A percentile compares a stretch with the other conserved stretches of the same genome.
Conservation (phyloP, 2,797 vertebrate genomes). For the Girardinus metallicus region DNA sequence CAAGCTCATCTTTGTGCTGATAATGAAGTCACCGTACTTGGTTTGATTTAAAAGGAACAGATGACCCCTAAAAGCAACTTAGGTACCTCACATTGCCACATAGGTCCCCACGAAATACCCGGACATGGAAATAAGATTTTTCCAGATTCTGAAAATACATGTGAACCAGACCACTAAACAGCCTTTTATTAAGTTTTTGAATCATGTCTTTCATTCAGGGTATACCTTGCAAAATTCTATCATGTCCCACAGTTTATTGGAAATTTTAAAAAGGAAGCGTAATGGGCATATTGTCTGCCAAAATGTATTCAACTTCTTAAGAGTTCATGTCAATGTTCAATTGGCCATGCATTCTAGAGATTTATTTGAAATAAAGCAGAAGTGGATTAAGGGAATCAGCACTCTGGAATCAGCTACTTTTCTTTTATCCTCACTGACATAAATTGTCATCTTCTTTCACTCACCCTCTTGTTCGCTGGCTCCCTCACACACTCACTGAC, state of each 20-base stretch:
- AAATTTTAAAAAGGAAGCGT: background rate
- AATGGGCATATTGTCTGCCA: background rate
- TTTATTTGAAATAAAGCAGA: conserved; percentile 45
- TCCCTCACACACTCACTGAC: conserved; percentile 18
- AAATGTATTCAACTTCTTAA: background rate
- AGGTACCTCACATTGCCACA: background rate
- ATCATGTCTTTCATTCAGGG: background rate
- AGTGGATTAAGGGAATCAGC: conserved; percentile 51
- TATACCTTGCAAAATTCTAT: background rate
- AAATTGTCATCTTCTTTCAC: conserved; percentile 70
- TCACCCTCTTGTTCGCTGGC: conserved; percentile 41
- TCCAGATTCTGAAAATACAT: background rate
- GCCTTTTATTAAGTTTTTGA: background rate
- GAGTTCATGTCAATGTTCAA: background rate
- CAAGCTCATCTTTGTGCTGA: background rate
- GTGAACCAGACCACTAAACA: background rate
- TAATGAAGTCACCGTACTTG: background rate
- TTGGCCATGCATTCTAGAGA: conserved; percentile 1
- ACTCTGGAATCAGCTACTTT: conserved; percentile 51
- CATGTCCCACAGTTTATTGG: background rate
- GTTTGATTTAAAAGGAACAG: background rate
- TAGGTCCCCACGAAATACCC: background rate
- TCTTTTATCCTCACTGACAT: conserved; percentile 61
- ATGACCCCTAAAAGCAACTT: background rate
- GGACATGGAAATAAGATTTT: background rate